Conservation (phyloP, 1,140 invertebrate species). For the Hermetia illucens region DNA sequence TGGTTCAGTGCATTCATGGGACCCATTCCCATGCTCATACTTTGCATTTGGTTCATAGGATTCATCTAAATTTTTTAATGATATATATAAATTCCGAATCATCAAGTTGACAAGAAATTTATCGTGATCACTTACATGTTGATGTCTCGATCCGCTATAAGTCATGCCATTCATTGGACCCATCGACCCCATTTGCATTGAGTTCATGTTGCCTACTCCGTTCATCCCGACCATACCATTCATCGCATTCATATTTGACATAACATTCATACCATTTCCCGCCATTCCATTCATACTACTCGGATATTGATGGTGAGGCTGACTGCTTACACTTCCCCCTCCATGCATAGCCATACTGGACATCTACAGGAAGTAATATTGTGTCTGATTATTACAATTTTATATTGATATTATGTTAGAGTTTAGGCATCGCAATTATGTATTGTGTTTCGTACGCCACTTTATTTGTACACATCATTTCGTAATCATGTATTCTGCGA, state of each 20-base stretch:
- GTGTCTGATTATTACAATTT: too few relatives aligned
- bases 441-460: too few relatives aligned
- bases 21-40: constrained; percentile 33
- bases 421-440: too few relatives aligned
- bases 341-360: constrained; percentile 18
- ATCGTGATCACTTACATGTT: constrained; percentile 21
- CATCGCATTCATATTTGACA: constrained; percentile 13
- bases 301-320: constrained; percentile 8
- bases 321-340: constrained; percentile 1
- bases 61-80: constrained; percentile 18
- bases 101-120: too few relatives aligned
- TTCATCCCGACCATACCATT: constrained; percentile 40
- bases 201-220: constrained; percentile 29
- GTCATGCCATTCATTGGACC: constrained; percentile 27
- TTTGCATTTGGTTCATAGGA: constrained; percentile 29
- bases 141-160: constrained; percentile 20
- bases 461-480: too few relatives aligned
- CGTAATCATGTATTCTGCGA: too few relatives aligned
- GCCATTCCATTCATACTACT: constrained; percentile 12
- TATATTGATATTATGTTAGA: too few relatives aligned
- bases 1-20: constrained; percentile 14
- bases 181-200: constrained; percentile 29
- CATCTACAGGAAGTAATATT: constrained; percentile 3
- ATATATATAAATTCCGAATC: too few relatives aligned
- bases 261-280: constrained; percentile 14